These are phyloP conservation scores for Diglossa cyanea DNA, from an alignment of 2,797 vertebrate genomes.

Conservation along the genomic window DNA sequence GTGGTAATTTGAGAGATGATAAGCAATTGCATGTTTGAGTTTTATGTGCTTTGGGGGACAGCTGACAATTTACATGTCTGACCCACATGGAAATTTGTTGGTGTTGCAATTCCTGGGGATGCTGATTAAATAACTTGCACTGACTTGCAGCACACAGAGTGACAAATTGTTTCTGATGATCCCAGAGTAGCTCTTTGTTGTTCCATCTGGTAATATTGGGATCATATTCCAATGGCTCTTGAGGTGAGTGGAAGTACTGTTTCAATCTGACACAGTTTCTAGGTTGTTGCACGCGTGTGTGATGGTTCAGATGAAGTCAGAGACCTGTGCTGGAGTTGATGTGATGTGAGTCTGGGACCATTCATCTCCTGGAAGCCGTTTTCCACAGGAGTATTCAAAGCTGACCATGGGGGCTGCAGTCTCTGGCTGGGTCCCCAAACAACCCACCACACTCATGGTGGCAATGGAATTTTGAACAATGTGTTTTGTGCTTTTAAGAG, in stretches of 20 bases:
- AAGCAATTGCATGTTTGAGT: background rate
- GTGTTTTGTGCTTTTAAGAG: background rate
- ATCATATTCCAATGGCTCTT: background rate
- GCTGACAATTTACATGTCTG: background rate
- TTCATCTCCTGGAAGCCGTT: accelerated
- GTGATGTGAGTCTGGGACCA: background rate
- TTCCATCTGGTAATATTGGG: no score
- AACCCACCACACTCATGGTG: accelerated
- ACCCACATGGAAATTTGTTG: background rate
- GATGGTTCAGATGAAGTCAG: background rate
- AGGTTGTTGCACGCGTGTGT: accelerated
- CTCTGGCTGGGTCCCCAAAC: background rate
- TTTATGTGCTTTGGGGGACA: background rate
- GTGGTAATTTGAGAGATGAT: background rate
- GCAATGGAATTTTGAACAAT: background rate
- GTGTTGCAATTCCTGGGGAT: background rate
- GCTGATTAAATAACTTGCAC: background rate
- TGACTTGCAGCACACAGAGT: background rate
- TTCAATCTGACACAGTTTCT: background rate
- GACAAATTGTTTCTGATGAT: background rate
- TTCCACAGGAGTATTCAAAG: background rate
- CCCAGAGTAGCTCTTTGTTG: background rate
- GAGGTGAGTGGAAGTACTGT: background rate
- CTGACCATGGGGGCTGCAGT: background rate
- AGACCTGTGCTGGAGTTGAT: background rate